Evolutionary conservation across 2,113 vertebrate species (phyloP).

Genomic region (Sturnira hondurensis): DNA sequence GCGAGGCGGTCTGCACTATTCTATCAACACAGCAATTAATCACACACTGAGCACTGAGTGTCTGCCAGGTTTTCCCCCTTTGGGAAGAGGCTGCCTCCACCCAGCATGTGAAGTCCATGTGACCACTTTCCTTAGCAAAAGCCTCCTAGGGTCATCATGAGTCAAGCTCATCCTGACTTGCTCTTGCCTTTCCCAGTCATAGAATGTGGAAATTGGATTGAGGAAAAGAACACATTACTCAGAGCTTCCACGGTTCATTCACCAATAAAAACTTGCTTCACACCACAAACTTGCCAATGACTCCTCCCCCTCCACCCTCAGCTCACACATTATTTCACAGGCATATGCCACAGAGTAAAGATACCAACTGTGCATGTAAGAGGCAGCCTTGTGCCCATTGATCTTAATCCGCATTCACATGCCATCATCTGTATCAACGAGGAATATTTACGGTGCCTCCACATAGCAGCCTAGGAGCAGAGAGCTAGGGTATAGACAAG

Average conservation of each 20-base stretch:
- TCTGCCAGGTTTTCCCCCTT: background rate
- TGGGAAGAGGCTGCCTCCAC: slow-evolving; percentile 52
- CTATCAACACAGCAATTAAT: slow-evolving; percentile 65
- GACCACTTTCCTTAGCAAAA: slow-evolving; percentile 53
- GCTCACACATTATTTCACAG: background rate
- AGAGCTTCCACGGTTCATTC: slow-evolving; percentile 46
- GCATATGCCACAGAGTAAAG: background rate
- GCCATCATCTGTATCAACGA: background rate
- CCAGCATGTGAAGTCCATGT: slow-evolving; percentile 62
- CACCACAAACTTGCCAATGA: slow-evolving; percentile 1
- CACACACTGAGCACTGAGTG: slow-evolving; percentile 36
- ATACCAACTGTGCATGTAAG: background rate
- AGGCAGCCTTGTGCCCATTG: background rate
- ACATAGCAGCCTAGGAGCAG: background rate
- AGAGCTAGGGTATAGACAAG: background rate
- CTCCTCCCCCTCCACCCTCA: background rate
- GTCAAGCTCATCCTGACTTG: slow-evolving; percentile 30
- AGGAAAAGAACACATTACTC: slow-evolving; percentile 61
- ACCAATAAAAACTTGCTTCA: slow-evolving; percentile 25
- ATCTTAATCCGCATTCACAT: background rate
- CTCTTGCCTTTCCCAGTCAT: slow-evolving; percentile 23
- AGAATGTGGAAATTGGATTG: slow-evolving; percentile 62
- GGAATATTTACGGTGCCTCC: background rate
- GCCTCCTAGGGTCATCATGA: slow-evolving; percentile 48
- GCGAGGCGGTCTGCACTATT: slow-evolving; percentile 33